Evolutionary conservation across 2,797 vertebrate genomes (phyloP).

Genomic region (Tapera naevia): DNA sequence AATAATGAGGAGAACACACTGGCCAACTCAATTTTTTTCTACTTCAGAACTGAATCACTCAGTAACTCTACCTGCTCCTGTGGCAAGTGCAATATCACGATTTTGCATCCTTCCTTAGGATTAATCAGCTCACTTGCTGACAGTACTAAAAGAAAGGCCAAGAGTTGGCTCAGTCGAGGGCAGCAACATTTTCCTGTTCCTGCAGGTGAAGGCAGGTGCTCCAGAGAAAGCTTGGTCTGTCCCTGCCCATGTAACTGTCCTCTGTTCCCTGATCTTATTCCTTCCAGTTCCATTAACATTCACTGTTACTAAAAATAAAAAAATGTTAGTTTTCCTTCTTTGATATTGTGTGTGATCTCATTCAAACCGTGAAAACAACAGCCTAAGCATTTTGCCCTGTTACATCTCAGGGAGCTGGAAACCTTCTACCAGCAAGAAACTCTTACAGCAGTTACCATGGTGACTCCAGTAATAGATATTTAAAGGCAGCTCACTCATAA

Average conservation of each 20-base stretch:
- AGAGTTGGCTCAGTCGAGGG: neutral
- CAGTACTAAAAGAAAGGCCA: neutral
- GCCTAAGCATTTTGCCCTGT: slow-evolving; percentile 9
- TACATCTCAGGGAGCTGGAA: slow-evolving; percentile 29
- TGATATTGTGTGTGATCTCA: neutral
- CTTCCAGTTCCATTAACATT: neutral
- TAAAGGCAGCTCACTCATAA: slow-evolving; percentile 57
- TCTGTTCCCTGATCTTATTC: neutral
- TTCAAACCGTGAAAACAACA: neutral
- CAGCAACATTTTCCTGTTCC: neutral
- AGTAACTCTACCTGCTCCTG: neutral
- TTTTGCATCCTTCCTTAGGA: neutral
- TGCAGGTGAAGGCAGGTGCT: neutral
- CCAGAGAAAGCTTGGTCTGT: neutral
- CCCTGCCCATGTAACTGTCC: neutral
- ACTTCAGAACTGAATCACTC: neutral
- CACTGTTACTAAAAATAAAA: neutral
- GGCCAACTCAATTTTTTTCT: neutral
- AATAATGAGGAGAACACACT: neutral
- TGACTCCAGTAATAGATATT: slow-evolving; percentile 52
- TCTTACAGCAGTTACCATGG: slow-evolving; percentile 66
- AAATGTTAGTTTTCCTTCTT: neutral
- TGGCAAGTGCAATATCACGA: neutral
- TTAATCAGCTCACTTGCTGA: neutral
- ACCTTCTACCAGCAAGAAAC: slow-evolving; percentile 7